Conservation (phyloP, 2,888 invertebrate species). For the Dryadula phaetusa region DNA sequence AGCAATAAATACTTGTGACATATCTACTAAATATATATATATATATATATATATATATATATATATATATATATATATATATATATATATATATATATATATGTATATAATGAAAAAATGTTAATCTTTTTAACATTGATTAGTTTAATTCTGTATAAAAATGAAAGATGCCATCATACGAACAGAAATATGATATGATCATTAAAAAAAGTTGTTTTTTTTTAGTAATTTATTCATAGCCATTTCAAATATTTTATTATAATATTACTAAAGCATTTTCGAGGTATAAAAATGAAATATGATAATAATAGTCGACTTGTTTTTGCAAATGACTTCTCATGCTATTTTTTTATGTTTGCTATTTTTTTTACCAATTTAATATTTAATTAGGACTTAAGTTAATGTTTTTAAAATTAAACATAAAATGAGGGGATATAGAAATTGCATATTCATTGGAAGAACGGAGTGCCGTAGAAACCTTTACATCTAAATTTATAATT, state of each 20-base stretch:
- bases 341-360: neutral
- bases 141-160: neutral
- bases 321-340: neutral
- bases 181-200: slow-evolving; percentile 6
- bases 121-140: too few relatives aligned
- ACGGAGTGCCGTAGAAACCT: too few relatives aligned
- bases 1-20: too few relatives aligned
- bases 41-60: too few relatives aligned
- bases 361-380: neutral
- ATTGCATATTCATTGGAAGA: too few relatives aligned
- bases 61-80: too few relatives aligned
- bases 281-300: slow-evolving; percentile 11
- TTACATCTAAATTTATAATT: too few relatives aligned
- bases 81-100: too few relatives aligned
- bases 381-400: neutral
- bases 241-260: slow-evolving; percentile 14
- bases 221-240: slow-evolving; percentile 26
- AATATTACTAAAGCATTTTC: slow-evolving; percentile 13
- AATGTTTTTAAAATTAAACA: too few relatives aligned
- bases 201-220: slow-evolving; percentile 22
- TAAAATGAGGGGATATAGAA: too few relatives aligned
- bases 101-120: too few relatives aligned
- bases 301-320: slow-evolving; percentile 4
- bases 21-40: too few relatives aligned
- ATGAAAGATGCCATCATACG: neutral